Evolutionary conservation across 2,797 vertebrate genomes (phyloP).

Genomic region (Lutjanus campechanus): DNA sequence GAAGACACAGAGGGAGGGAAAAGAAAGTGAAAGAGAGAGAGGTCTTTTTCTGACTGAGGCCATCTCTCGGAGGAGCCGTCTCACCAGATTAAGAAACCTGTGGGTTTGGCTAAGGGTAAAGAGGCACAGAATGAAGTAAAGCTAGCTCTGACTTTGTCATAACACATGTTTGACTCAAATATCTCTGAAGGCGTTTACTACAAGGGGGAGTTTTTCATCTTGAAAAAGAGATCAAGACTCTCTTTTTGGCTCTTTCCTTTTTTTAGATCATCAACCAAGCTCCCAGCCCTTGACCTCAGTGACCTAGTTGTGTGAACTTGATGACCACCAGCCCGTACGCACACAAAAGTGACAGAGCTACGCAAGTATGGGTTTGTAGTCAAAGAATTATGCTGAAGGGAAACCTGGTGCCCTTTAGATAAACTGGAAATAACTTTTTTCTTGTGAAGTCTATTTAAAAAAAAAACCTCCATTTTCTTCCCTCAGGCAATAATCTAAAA

Average conservation of each 20-base stretch:
- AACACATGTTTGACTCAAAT: slow-evolving; percentile 38
- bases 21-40: slow-evolving; percentile 43
- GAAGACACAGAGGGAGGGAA: slow-evolving; percentile 45
- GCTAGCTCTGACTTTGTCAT: slow-evolving; percentile 29
- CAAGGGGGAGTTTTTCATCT: slow-evolving; percentile 29
- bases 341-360: slow-evolving; percentile 26
- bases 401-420: slow-evolving; percentile 37
- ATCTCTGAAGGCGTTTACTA: slow-evolving; percentile 42
- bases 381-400: slow-evolving; percentile 16
- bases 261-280: slow-evolving; percentile 44
- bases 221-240: background rate
- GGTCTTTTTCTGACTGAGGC: slow-evolving; percentile 46
- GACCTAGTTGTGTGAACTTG: slow-evolving; percentile 46
- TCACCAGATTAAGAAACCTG: slow-evolving; percentile 57
- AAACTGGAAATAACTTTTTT: slow-evolving; percentile 32
- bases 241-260: slow-evolving; percentile 25
- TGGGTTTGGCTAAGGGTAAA: slow-evolving; percentile 60
- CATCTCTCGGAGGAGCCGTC: slow-evolving; percentile 49
- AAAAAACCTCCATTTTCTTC: background rate
- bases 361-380: slow-evolving; percentile 12
- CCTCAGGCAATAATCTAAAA: slow-evolving; percentile 28
- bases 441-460: background rate
- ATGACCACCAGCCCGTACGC: slow-evolving; percentile 31
- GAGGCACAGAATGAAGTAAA: slow-evolving; percentile 46
- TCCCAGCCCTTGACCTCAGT: slow-evolving; percentile 51